Conservation (phyloP, 2,888 invertebrate species). For the Nezara viridula region DNA sequence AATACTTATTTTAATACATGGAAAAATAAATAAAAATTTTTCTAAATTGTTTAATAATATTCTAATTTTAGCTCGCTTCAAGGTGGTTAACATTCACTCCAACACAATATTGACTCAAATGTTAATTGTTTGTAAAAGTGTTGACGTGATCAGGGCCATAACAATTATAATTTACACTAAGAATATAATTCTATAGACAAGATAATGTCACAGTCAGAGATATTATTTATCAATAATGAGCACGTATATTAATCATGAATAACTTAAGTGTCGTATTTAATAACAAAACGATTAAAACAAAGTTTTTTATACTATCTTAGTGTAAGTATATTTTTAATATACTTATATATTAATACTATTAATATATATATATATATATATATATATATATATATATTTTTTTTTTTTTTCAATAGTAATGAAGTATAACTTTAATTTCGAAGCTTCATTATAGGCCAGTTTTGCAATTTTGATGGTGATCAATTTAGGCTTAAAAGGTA, state of each 20-base stretch:
- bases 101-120: constrained; percentile 1
- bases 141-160: not conserved
- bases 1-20: not conserved
- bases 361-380: too few species aligned
- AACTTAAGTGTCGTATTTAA: not conserved
- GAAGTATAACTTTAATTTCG: too few species aligned
- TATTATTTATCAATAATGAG: not conserved
- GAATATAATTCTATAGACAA: not conserved
- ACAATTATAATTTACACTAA: not conserved
- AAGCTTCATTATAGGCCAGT: too few species aligned
- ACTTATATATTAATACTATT: too few species aligned
- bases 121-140: not conserved
- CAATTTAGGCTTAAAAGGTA: too few species aligned
- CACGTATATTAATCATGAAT: not conserved
- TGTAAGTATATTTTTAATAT: too few species aligned
- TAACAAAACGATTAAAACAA: too few species aligned
- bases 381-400: too few species aligned
- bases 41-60: not conserved
- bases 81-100: not conserved
- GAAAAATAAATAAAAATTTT: too few species aligned
- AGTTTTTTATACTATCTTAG: too few species aligned
- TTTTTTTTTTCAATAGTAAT: too few species aligned
- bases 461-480: too few species aligned
- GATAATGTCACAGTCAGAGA: not conserved
- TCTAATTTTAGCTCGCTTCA: not conserved